These are phyloP conservation scores for Onychostoma macrolepis DNA, from an alignment of 2,113 vertebrate genomes.

Conservation along the genomic window DNA sequence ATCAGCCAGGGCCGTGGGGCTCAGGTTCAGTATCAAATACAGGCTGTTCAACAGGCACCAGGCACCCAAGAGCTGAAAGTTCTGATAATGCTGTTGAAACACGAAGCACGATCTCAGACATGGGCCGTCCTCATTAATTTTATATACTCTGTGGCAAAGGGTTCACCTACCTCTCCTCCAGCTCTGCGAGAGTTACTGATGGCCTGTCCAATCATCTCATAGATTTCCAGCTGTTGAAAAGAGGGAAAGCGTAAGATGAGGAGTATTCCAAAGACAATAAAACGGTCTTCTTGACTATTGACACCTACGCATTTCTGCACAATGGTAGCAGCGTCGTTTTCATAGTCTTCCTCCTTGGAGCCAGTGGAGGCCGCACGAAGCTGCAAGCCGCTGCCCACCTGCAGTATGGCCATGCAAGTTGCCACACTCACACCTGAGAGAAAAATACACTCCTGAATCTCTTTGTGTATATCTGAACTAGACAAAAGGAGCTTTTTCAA, in stretches of 20 bases:
- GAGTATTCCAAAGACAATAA: not conserved
- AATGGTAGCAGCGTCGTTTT: conserved; percentile 96
- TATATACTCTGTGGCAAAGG: not conserved
- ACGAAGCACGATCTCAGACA: not conserved
- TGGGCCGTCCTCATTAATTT: not conserved
- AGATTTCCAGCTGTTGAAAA: conserved; percentile 91
- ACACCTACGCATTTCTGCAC: conserved; percentile 98
- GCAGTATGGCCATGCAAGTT: conserved; percentile 97
- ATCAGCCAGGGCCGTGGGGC: conserved; percentile 93
- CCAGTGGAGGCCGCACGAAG: conserved; percentile 91
- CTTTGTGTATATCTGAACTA: not conserved
- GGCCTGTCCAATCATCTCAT: conserved; percentile 98
- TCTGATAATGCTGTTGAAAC: conserved; percentile 92
- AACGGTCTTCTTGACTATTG: not conserved
- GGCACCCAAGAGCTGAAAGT: conserved; percentile 96
- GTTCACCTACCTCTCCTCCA: conserved; percentile 88
- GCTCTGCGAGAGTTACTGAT: conserved; percentile 94
- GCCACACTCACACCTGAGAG: conserved; percentile 92
- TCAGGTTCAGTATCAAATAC: conserved; percentile 97
- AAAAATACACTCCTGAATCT: not conserved
- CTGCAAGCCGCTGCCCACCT: conserved; percentile 92
- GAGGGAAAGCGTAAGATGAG: not conserved
- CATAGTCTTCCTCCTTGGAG: conserved; percentile 97
- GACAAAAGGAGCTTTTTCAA: not conserved
- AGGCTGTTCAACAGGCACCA: conserved; percentile 98